Evolutionary conservation across 2,113 vertebrate species (phyloP), one percentile per base, ranked within the genome.

Genomic region (Sardina pilchardus): DNA sequence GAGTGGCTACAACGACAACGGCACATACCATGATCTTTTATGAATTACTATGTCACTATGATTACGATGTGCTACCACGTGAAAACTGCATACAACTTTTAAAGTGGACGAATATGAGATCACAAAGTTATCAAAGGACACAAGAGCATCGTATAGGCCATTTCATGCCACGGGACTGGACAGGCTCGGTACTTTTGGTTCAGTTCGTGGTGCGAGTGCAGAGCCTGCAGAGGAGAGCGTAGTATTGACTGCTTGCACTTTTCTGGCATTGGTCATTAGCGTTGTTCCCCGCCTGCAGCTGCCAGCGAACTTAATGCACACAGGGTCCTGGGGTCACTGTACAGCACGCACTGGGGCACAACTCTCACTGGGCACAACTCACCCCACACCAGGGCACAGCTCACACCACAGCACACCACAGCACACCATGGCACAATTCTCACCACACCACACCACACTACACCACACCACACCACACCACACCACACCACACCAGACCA

Each of bases 241-340:
- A 0, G 14, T 88, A 92, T 90, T 89, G 89, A 90, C 87, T 6
- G 71, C 30, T 14, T 88, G 81, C 42, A 16, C 45, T 78, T 39
- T 36, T 85, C 83, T 85, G 84, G 82, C 82, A 71, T 75, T 26
- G 10, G 87, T 84, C 87, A 85, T 90, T 86, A 85, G 83, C 81
- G 84, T 6, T 89, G 83, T 87, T 87, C 81, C 75, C 67, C 87
- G 81, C 67, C 80, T 84, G 87, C 45, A 47, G 85, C 78, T 21
- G 44, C 63, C 81, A 34, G 85, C 85, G 83, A 87, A 26, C 83
- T 88, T 84, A 59, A 82, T 83, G 56, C 59, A 82, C 85, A 86
- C 63, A 8, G 71, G 81, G 7, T 78, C 39, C 81, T 34, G 26
- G 30, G 80, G 84, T 43, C 24, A 42, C 42, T 67, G 80, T 63